Evolutionary conservation across 2,888 invertebrate species (phyloP).

Genomic region (Cantharis rustica): DNA sequence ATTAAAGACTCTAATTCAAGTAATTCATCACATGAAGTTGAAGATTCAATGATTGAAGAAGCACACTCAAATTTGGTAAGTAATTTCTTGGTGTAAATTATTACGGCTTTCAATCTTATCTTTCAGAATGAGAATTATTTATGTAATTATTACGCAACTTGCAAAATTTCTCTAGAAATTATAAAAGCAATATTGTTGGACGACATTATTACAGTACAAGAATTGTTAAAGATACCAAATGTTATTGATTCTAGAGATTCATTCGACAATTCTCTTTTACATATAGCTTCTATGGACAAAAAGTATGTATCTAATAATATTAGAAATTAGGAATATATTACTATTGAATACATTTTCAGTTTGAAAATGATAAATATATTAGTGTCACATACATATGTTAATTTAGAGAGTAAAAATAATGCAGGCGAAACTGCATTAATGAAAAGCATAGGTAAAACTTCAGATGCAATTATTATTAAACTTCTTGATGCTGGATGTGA

Average conservation of each 20-base stretch:
- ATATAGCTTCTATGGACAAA: constrained; percentile 37
- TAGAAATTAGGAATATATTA: not conserved
- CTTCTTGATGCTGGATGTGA: no score
- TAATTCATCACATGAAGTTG: no score
- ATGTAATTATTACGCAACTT: not conserved
- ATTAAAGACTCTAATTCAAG: no score
- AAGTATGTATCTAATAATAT: constrained; percentile 32
- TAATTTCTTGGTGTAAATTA: no score
- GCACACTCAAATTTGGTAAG: no score
- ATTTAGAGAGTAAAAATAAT: constrained; percentile 40
- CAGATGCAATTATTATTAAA: no score
- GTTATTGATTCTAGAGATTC: constrained; percentile 31
- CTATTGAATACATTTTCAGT: constrained; percentile 31
- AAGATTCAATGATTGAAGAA: no score
- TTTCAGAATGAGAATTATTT: not conserved
- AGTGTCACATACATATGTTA: constrained; percentile 33
- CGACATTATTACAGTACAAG: not conserved
- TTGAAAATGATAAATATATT: constrained; percentile 37
- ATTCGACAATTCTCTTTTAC: constrained; percentile 42
- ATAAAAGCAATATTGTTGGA: not conserved
- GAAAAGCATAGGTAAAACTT: constrained; percentile 21
- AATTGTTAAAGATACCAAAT: not conserved
- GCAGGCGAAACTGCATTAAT: constrained; percentile 37
- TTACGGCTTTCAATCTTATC: not conserved
- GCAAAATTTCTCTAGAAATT: not conserved